These are phyloP conservation scores for Dilophus febrilis DNA, from an alignment of 2,888 invertebrate species.

Conservation along the genomic window DNA sequence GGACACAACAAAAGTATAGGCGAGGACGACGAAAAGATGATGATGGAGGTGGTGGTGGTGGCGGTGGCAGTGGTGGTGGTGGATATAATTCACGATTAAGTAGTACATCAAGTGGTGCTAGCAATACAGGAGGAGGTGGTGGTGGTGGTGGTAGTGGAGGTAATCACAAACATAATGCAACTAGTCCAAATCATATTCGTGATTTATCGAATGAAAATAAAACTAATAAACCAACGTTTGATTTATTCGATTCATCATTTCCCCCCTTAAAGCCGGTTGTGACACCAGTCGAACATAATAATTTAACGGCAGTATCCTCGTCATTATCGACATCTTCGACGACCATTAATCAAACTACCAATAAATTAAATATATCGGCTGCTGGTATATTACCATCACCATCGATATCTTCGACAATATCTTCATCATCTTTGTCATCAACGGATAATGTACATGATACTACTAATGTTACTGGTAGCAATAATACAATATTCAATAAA, in stretches of 20 bases:
- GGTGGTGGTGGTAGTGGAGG: background rate
- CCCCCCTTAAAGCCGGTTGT: slow-evolving; percentile 56
- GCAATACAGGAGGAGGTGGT: slow-evolving; percentile 7
- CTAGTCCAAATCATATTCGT: slow-evolving; percentile 8
- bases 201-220: slow-evolving; percentile 1
- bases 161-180: background rate
- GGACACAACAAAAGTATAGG: background rate
- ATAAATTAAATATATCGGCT: no score
- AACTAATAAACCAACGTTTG: slow-evolving; percentile 32
- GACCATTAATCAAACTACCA: slow-evolving; percentile 64
- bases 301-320: slow-evolving; percentile 27
- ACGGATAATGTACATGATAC: no score
- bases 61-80: slow-evolving; percentile 12
- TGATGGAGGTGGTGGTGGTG: no score
- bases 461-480: no score
- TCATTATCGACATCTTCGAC: slow-evolving; percentile 65
- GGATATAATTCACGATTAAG: slow-evolving; percentile 5
- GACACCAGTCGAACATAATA: slow-evolving; percentile 1
- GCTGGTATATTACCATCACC: background rate
- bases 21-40: slow-evolving; percentile 28
- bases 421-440: background rate
- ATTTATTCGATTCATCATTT: slow-evolving; percentile 61
- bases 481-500: no score
- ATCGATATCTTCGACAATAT: background rate
- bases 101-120: slow-evolving; percentile 3